phyloP scores from a whole-genome alignment of 2,888 invertebrate species.

The Euspilapteryx auroguttella region DNA sequence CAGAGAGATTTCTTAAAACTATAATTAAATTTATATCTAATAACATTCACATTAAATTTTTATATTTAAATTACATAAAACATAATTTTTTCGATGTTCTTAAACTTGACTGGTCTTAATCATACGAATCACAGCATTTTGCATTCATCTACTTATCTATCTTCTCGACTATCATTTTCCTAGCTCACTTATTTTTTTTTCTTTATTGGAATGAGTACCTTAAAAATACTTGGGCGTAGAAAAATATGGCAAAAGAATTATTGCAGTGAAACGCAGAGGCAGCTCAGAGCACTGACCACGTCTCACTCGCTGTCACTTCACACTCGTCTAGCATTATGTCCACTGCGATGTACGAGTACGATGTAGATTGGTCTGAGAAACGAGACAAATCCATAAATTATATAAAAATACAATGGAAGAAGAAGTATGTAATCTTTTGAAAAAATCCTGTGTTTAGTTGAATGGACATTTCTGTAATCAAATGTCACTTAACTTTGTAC shows the following conservation, averaged over 20 bases:
- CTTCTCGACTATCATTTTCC: constrained; percentile 42
- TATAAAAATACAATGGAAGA: no score
- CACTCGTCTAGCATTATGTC: constrained; percentile 2
- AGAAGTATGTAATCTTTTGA: no score
- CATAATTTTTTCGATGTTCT: constrained; percentile 56
- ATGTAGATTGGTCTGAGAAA: constrained; percentile 3
- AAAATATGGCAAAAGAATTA: constrained; percentile 38
- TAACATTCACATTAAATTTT: constrained; percentile 39
- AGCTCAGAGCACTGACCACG: no score
- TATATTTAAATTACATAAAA: constrained; percentile 47
- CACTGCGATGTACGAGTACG: no score
- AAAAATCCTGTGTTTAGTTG: no score
- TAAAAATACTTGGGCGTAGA: constrained; percentile 24
- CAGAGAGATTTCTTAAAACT: constrained; percentile 67
- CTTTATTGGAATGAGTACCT: constrained; percentile 46
- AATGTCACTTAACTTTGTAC: constrained; percentile 2
- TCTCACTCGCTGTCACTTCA: no score
- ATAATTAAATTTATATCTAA: constrained; percentile 45
- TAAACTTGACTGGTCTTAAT: constrained; percentile 60
- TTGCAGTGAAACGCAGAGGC: no score
- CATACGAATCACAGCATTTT: constrained; percentile 58
- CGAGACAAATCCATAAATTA: no score
- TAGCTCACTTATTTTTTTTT: constrained; percentile 17
- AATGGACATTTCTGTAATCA: no score
- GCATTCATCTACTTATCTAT: constrained; percentile 54